These are phyloP conservation scores for Patella caerulea DNA, from an alignment of 2,888 invertebrate species.

Conservation along the genomic window DNA sequence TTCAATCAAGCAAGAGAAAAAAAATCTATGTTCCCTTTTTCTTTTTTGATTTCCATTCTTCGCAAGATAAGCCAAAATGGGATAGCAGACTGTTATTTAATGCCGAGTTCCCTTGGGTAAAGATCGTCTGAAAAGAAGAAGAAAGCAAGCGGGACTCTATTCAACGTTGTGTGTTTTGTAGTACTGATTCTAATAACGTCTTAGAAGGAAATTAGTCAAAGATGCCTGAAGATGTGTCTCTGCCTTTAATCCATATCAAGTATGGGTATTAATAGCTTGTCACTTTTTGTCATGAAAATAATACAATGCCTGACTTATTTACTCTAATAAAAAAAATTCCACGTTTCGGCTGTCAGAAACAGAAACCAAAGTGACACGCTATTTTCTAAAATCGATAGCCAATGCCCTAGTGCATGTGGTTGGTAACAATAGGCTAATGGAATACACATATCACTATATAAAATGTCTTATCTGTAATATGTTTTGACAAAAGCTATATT, in stretches of 20 bases:
- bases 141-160: too few relatives aligned
- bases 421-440: too few relatives aligned
- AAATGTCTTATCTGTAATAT: constrained; percentile 10
- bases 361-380: constrained; percentile 3
- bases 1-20: too few relatives aligned
- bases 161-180: too few relatives aligned
- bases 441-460: too few relatives aligned
- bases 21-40: too few relatives aligned
- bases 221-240: constrained; percentile 8
- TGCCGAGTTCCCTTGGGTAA: too few relatives aligned
- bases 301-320: constrained; percentile 9
- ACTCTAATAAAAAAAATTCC: neutral
- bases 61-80: too few relatives aligned
- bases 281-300: constrained; percentile 6
- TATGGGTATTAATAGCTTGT: constrained; percentile 5
- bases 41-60: too few relatives aligned
- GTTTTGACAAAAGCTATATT: constrained; percentile 5
- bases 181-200: too few relatives aligned
- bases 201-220: neutral
- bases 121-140: too few relatives aligned
- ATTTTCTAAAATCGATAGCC: neutral
- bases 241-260: neutral
- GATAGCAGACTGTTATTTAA: too few relatives aligned
- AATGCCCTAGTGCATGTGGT: neutral
- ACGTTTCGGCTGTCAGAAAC: constrained; percentile 14